Evolutionary conservation across 2,113 vertebrate species (phyloP), one percentile per base, ranked within the genome.

Genomic region (Caranx ignobilis): DNA sequence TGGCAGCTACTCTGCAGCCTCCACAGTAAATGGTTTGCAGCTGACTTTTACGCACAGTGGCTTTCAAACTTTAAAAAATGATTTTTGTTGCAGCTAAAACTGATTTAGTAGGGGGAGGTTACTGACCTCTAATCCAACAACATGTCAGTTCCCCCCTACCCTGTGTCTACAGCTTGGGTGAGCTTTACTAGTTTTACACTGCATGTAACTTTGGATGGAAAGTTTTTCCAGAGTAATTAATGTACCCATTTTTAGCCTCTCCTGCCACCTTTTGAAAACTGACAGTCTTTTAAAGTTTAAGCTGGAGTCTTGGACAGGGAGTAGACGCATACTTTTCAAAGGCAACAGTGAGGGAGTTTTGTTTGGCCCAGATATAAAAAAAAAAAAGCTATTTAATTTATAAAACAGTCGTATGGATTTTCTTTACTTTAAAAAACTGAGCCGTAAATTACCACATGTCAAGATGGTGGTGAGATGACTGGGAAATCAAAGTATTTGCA

Each of bases 1-100:
- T 92, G 86, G 86, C 89, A 91, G 87, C 83, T 77, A 26, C 68
- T 87, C 86, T 57, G 12, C 78, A 75, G 84, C 79, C 85, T 84
- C 78, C 67, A 71, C 73, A 85, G 31, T 81, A 87, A 91, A 91
- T 92, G 86, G 84, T 73, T 92, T 87, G 74, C 91, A 93, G 88
- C 83, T 90, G 87, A 89, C 84, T 85, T 80, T 84, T 71, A 76
- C 56, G 55, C 77, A 84, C 74, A 75, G 83, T 73, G 85, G 82
- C 74, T 83, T 82, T 89, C 39, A 82, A 80, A 77, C 67, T 73
- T 83, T 87, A 80, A 26, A 43, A 78, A 86, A 84, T 85, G 34
- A 82, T 85, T 82, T 85, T 82, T 83, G 63, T 73, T 85, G 70
- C 75, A 82, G 69, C 68, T 73, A 82, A 77, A 82, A 62, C 21